Evolutionary conservation across 2,888 invertebrate species (phyloP).

Genomic region (Caenorhabditis sp.): DNA sequence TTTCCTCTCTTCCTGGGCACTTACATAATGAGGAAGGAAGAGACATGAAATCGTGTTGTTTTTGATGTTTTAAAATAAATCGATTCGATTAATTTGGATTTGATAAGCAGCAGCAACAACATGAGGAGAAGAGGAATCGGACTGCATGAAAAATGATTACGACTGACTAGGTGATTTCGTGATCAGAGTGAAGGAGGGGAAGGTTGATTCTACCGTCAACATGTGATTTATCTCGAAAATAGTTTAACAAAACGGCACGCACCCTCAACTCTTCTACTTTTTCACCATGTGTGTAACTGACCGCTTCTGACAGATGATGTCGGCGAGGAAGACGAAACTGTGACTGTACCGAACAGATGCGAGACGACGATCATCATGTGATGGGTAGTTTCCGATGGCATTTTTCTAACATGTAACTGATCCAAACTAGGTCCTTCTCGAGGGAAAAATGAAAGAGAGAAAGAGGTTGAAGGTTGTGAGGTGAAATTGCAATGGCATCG

Average conservation of each 20-base stretch:
- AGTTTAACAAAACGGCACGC: conserved; percentile 50
- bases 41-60: conserved; percentile 25
- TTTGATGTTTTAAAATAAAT: conserved; percentile 8
- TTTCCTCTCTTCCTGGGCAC: not conserved
- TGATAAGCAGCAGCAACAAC: conserved; percentile 14
- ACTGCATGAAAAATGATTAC: conserved; percentile 16
- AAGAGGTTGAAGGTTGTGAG: conserved; percentile 41
- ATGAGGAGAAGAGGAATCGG: conserved; percentile 11
- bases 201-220: conserved; percentile 14
- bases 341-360: conserved; percentile 51
- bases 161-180: conserved; percentile 19
- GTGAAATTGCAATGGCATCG: conserved; percentile 38
- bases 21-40: conserved; percentile 19
- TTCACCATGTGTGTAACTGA: conserved; percentile 36
- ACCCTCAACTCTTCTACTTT: not conserved
- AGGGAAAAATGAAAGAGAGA: conserved; percentile 1
- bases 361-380: conserved; percentile 60
- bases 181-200: conserved; percentile 9
- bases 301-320: conserved; percentile 38
- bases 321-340: conserved; percentile 32
- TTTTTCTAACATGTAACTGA: conserved; percentile 31
- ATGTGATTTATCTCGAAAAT: conserved; percentile 45
- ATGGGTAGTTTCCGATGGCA: conserved; percentile 32
- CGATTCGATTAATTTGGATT: conserved; percentile 20
- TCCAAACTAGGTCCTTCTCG: conserved; percentile 28